Evolutionary conservation across 2,113 vertebrate genomes (phyloP), one percentile per base, ranked within the genome.

Genomic region (Syrrhaptes paradoxus): DNA sequence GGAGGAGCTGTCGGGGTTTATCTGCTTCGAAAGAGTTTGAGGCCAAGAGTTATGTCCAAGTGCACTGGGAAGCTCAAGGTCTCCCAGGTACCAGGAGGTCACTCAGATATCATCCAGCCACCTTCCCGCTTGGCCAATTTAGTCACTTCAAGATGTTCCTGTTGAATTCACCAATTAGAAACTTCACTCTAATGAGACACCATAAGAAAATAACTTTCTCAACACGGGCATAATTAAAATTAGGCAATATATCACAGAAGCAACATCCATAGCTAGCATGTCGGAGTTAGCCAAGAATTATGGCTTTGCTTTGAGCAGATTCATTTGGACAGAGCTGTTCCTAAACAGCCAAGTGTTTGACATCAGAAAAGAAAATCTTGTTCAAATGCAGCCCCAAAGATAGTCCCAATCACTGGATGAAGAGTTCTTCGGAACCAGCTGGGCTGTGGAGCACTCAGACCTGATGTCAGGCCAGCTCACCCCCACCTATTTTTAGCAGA

Each of bases 211-310:
- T 70, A 82, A 87, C 71, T 91, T 87, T 85, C 55, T 52, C 59
- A 58, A 66, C 26, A 34, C 13, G 43, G 46, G 63, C 63, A 17
- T 82, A 78, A 91, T 89, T 87, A 83, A 93, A 93, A 87, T 87
- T 17, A 45, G 67, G 67, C 78, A 43, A 80, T 96, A 73, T 34
- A 95, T 96, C 93, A 96, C n/a, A 68, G 85, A 45, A 90, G 74
- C 58, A 89, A 55, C 49, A 85, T 65, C 93, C 73, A 48, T 79
- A 94, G 75, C 85, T 73, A 90, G 43, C 74, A 76, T 78, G 55
- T 16, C 79, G 31, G 87, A 83, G 51, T 87, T 66, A 71, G 93
- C 74, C 46, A 87, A 62, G 66, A 95, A 66, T 73, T 57, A 82
- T 0, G 7, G 49, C 2, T 85, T 76, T 73, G 19, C 87, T 91